Evolutionary conservation across 2,888 invertebrate species (phyloP).

Genomic region (Synanthedon andrenaeformis): DNA sequence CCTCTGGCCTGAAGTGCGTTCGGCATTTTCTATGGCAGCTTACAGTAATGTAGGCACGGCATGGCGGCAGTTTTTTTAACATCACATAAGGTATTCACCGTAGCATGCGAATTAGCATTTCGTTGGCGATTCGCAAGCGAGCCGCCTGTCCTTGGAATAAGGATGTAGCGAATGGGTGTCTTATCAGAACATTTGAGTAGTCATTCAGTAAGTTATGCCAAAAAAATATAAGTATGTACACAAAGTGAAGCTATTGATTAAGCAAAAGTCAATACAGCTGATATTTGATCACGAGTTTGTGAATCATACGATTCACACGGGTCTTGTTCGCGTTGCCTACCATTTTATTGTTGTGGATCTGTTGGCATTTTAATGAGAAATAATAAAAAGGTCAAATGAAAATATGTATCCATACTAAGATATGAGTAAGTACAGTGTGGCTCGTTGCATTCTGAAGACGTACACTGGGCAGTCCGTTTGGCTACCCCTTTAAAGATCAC

Average conservation of each 20-base stretch:
- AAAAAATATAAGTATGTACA: not conserved
- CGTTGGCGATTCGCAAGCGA: constrained; percentile 39
- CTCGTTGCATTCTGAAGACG: too few relatives aligned
- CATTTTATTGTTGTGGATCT: too few relatives aligned
- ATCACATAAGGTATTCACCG: constrained; percentile 57
- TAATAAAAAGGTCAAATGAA: too few relatives aligned
- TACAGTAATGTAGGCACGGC: constrained; percentile 23
- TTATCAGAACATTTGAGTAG: constrained; percentile 32
- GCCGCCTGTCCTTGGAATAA: constrained; percentile 59
- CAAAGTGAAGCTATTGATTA: not conserved
- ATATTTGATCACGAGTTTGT: not conserved
- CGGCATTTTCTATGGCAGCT: constrained; percentile 29
- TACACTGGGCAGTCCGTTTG: too few relatives aligned
- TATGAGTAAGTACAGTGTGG: too few relatives aligned
- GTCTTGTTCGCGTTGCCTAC: too few relatives aligned
- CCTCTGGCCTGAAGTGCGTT: constrained; percentile 6
- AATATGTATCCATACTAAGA: too few relatives aligned
- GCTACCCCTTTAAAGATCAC: too few relatives aligned
- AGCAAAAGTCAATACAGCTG: not conserved
- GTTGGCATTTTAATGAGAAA: too few relatives aligned
- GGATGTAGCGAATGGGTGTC: constrained; percentile 51
- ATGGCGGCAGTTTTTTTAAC: constrained; percentile 25
- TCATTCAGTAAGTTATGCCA: not conserved
- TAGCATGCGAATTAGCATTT: constrained; percentile 59
- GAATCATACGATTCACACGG: not conserved